Evolutionary conservation across 2,888 invertebrate genomes (phyloP).

Genomic region (Choreutis nemorana): DNA sequence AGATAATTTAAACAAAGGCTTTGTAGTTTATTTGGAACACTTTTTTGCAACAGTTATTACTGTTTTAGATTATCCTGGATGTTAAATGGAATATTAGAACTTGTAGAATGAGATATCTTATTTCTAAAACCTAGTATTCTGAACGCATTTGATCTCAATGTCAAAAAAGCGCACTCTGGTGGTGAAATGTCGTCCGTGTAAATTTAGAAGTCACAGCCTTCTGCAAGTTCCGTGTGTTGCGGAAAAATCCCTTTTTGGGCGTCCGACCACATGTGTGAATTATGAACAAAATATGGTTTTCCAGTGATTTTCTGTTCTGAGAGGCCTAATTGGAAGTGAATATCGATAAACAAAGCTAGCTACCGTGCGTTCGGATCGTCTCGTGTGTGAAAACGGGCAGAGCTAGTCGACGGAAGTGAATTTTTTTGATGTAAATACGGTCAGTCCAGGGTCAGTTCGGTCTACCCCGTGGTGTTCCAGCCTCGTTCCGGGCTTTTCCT

Average conservation of each 20-base stretch:
- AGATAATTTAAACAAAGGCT: too few relatives aligned
- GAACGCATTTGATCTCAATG: conserved; percentile 30
- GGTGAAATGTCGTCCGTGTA: conserved; percentile 43
- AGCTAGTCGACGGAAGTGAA: conserved; percentile 56
- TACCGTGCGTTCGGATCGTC: conserved; percentile 38
- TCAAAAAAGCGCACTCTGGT: conserved; percentile 44
- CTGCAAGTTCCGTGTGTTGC: conserved; percentile 64
- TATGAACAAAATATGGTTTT: conserved; percentile 62
- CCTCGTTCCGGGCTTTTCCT: conserved; percentile 10
- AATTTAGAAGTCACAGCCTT: conserved; percentile 64
- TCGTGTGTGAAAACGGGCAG: conserved; percentile 42
- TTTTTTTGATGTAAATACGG: conserved; percentile 65
- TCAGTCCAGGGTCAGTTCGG: conserved; percentile 57
- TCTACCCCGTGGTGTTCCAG: conserved; percentile 43
- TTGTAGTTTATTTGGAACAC: too few relatives aligned
- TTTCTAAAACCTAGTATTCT: too few relatives aligned
- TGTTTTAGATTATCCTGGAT: too few relatives aligned
- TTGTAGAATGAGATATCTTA: too few relatives aligned
- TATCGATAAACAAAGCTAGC: conserved; percentile 33
- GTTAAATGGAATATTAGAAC: too few relatives aligned
- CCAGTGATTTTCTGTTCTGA: conserved; percentile 43
- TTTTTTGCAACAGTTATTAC: too few relatives aligned
- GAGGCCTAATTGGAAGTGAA: conserved; percentile 36
- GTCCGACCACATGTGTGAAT: conserved; percentile 73
- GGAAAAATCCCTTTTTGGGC: conserved; percentile 74